Evolutionary conservation across 2,888 invertebrate species (phyloP), one percentile per base, ranked within the genome.

Genomic region (Xylophagus ater): DNA sequence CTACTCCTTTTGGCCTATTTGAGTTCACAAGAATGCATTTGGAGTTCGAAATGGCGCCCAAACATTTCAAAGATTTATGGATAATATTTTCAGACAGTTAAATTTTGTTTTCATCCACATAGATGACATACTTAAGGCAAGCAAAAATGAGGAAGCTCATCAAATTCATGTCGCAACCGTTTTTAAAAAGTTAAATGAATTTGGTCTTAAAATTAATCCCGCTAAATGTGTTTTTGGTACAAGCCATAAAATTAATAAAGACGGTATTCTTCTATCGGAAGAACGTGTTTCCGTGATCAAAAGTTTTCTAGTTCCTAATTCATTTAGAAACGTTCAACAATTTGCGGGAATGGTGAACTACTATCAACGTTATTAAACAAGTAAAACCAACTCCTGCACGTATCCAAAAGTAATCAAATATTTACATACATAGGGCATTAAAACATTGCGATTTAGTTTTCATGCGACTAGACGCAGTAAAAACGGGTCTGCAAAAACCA

Each of bases 21-120:
- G 58, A 59, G 40, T 56, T 51, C 38, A 14, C 46, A 1, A 20
- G 32, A 5, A 59, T 58, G 58, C 44, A 53, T 3, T 59, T 37
- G 58, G 59, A 1, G 48, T 61, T 1, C 28, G 36, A 17, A 40
- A 40, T 39, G 34, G 29, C n/a, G 26, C 24, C 37, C 32, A 35
- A 18, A 44, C 33, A 2, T 43, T 43, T 34, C 43, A 43, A 12
- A 13, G 40, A 5, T 40, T 43, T 13, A 40, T 43, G 29, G 15
- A 29, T 25, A 7, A 34, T 23, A 12, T 13, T 9, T 10, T 24
- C 8, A 10, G 15, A 15, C 37, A 24, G 8, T 24, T 43, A 2
- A 24, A 43, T 12, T 48, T 42, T 20, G 39, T 41, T 1, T 45
- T 40, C 29, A 26, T 34, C 3, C 53, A 53, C 31, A 18, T 33